Conservation (phyloP, 1,140 invertebrate genomes). For the Heliconius melpomene region DNA sequence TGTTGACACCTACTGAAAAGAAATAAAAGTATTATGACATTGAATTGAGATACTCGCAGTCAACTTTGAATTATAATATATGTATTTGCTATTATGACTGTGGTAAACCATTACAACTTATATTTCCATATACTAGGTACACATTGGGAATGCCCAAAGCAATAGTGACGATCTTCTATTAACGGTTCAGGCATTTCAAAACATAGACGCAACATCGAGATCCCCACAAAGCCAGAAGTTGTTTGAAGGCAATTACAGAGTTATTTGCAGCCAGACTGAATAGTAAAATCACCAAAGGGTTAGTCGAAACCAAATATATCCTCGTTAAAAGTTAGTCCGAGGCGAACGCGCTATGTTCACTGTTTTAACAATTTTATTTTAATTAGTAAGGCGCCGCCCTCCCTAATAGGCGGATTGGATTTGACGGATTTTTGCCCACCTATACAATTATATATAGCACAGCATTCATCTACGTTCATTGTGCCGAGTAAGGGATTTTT, state of each 20-base stretch:
- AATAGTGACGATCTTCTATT: constrained; percentile 20
- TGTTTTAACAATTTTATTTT: constrained; percentile 81
- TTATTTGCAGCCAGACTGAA: constrained; percentile 79
- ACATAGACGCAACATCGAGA: constrained; percentile 56
- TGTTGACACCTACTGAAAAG: constrained; percentile 49
- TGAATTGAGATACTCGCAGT: too few relatives aligned
- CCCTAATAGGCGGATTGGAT: constrained; percentile 69
- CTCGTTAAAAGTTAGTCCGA: constrained; percentile 80
- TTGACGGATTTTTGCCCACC: constrained; percentile 54
- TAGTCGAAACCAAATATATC: constrained; percentile 79
- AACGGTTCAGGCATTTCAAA: constrained; percentile 34
- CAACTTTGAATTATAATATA: too few relatives aligned
- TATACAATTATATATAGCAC: constrained; percentile 46
- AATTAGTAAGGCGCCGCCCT: constrained; percentile 67
- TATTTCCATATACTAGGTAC: not conserved
- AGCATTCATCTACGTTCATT: constrained; percentile 49
- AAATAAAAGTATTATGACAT: constrained; percentile 7
- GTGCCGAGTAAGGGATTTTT: constrained; percentile 39
- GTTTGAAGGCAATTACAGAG: constrained; percentile 80
- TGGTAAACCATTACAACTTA: not conserved
- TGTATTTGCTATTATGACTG: too few relatives aligned
- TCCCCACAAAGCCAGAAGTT: constrained; percentile 69
- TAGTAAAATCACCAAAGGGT: constrained; percentile 79
- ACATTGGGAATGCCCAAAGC: constrained; percentile 11
- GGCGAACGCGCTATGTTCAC: constrained; percentile 55